These are phyloP conservation scores for Pogonocherus hispidulus DNA, from an alignment of 2,888 invertebrate genomes.

Conservation along the genomic window DNA sequence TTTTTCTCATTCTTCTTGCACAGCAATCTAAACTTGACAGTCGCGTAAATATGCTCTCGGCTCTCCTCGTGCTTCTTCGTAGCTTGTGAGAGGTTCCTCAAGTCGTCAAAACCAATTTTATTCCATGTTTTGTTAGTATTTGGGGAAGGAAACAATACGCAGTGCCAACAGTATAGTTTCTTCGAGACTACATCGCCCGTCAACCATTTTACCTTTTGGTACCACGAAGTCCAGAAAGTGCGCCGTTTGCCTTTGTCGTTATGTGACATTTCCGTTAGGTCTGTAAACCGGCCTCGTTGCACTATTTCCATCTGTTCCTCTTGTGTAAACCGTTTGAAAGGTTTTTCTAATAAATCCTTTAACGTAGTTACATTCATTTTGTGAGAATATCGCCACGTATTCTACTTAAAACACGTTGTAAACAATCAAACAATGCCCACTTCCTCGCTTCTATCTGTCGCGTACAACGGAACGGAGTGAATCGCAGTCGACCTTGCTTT, in stretches of 20 bases:
- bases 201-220: conserved; percentile 35
- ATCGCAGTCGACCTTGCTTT: conserved; percentile 16
- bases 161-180: conserved; percentile 35
- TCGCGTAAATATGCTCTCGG: conserved; percentile 36
- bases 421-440: not conserved
- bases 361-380: conserved; percentile 24
- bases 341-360: conserved; percentile 34
- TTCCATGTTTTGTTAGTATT: conserved; percentile 30
- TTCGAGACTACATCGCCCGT: conserved; percentile 25
- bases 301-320: conserved; percentile 36
- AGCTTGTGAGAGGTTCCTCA: conserved; percentile 34
- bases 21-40: conserved; percentile 33
- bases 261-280: conserved; percentile 28
- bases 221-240: conserved; percentile 30
- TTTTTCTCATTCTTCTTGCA: conserved; percentile 21
- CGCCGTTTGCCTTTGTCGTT: conserved; percentile 37
- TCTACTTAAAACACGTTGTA: not conserved
- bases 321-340: conserved; percentile 21
- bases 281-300: conserved; percentile 30
- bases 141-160: conserved; percentile 30
- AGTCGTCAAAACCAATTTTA: conserved; percentile 33
- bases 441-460: too few relatives aligned
- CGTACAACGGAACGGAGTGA: not conserved
- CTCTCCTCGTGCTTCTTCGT: conserved; percentile 36
- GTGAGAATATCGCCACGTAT: not conserved